These are phyloP conservation scores for Leptinotarsa juncta DNA, from an alignment of 2,888 invertebrate species.

Conservation along the genomic window DNA sequence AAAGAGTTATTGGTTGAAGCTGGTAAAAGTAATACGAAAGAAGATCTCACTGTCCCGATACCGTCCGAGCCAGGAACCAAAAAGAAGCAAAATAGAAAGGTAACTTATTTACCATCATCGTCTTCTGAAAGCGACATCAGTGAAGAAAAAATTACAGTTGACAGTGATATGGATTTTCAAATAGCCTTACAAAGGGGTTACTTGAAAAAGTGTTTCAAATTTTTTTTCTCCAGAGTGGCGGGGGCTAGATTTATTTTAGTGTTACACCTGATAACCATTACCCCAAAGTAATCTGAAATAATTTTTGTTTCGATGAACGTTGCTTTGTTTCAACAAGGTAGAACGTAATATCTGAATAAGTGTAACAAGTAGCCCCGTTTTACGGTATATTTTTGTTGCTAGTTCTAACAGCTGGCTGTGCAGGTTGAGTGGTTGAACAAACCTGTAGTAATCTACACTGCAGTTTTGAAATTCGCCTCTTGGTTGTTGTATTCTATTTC, in stretches of 20 bases:
- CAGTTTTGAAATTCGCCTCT: too few species aligned
- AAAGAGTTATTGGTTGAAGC: too few species aligned
- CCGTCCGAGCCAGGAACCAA: constrained; percentile 19
- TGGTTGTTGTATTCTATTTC: too few species aligned
- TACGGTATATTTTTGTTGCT: too few species aligned
- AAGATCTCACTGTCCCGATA: constrained; percentile 27
- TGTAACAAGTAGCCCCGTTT: too few species aligned
- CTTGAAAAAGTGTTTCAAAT: constrained; percentile 3
- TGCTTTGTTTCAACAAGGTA: constrained; percentile 15
- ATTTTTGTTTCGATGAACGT: constrained; percentile 14
- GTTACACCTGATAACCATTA: too few species aligned
- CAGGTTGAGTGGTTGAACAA: too few species aligned
- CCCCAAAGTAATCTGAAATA: too few species aligned
- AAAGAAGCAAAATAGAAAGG: constrained; percentile 23
- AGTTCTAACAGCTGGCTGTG: too few species aligned
- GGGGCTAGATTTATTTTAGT: constrained; percentile 6
- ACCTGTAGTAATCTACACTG: too few species aligned
- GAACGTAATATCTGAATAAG: constrained; percentile 10
- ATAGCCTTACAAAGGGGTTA: constrained; percentile 14
- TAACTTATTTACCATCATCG: constrained; percentile 11
- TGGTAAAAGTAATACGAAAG: constrained; percentile 25
- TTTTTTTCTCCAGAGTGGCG: constrained; percentile 11
- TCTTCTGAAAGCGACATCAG: constrained; percentile 11
- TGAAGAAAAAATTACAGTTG: constrained; percentile 2
- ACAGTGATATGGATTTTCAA: constrained; percentile 5